A percentile compares a stretch with the other conserved stretches of the same genome.
phyloP scores from a whole-genome alignment of 1,140 invertebrate genomes.

The Papilio xuthus region DNA sequence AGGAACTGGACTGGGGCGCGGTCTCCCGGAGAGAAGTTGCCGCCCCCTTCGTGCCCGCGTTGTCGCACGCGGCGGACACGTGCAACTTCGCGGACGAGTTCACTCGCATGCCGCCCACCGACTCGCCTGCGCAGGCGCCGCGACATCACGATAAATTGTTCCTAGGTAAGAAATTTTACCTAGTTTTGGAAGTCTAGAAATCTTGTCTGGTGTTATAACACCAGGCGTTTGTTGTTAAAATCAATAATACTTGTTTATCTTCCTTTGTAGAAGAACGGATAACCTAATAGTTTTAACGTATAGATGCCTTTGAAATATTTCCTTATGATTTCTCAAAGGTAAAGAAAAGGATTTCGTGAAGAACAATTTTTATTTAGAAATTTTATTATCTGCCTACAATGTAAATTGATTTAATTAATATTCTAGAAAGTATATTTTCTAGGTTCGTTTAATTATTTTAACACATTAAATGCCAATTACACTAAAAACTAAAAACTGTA shows the following conservation, averaged over 20 bases:
- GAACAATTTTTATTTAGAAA: too few relatives aligned
- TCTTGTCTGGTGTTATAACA: too few relatives aligned
- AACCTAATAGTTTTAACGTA: neutral
- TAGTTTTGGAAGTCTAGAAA: neutral
- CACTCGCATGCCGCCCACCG: constrained; percentile 93
- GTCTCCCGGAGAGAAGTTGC: constrained; percentile 87
- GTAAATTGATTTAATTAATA: too few relatives aligned
- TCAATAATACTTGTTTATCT: too few relatives aligned
- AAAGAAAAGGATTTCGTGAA: too few relatives aligned
- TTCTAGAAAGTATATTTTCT: too few relatives aligned
- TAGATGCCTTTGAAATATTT: neutral
- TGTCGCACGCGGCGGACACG: constrained; percentile 93
- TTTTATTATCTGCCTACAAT: too few relatives aligned
- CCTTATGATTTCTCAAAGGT: too few relatives aligned
- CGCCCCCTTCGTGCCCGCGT: constrained; percentile 92
- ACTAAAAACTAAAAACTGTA: too few relatives aligned
- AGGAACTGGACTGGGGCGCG: constrained; percentile 89
- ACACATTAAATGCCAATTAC: too few relatives aligned
- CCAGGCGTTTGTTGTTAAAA: too few relatives aligned
- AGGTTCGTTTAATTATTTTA: too few relatives aligned
- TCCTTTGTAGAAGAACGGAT: constrained; percentile 30
- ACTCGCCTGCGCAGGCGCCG: constrained; percentile 94
- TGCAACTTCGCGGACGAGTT: constrained; percentile 99
- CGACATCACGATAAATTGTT: constrained; percentile 92
- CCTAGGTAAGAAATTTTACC: constrained; percentile 52